Evolutionary conservation across 2,113 vertebrate genomes (phyloP), one percentile per base, ranked within the genome.

Genomic region (Martes martes): DNA sequence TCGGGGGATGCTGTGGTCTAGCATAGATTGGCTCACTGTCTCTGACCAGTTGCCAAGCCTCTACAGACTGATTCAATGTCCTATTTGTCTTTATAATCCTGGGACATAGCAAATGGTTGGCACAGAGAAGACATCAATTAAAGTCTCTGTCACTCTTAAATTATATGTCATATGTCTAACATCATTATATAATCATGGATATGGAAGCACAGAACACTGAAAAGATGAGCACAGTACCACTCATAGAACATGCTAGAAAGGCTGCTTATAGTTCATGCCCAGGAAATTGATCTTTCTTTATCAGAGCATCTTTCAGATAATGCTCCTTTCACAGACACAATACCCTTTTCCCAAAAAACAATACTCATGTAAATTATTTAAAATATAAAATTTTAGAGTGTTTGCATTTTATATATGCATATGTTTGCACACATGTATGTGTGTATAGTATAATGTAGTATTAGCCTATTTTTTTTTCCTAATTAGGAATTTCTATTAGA

Each of bases 1-100:
- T 28, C 1, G 0, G 26, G 28, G 9, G 4, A 59, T 11, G 7
- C 42, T n/a, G 0, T 14, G 9, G 16, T 47, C 7, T 18, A 11
- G 31, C 6, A 23, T 3, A 47, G 11, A 8, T 1, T 47, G 19
- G 13, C 61, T 90, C 15, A 1, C 74, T 50, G 14, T 57, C 21
- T 50, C 52, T 76, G 42, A n/a, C 36, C 26, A 33, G 36, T 23
- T 82, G 24, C 26, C 13, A 11, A 11, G 6, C 15, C 24, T 74
- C 65, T 55, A 42, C 3, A 28, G 39, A 21, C 26, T 81, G 50
- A 31, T 1, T 59, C 16, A 39, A 11, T 21, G 10, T 65, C 15
- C 4, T 39, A 3, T 52, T 71, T 39, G 23, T 78, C 59, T 79
- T 87, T 31, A 61, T 6, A 80, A 50, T 86, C 24, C 13, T 69